Evolutionary conservation across 2,888 invertebrate genomes (phyloP).

Genomic region (Thera britannica): DNA sequence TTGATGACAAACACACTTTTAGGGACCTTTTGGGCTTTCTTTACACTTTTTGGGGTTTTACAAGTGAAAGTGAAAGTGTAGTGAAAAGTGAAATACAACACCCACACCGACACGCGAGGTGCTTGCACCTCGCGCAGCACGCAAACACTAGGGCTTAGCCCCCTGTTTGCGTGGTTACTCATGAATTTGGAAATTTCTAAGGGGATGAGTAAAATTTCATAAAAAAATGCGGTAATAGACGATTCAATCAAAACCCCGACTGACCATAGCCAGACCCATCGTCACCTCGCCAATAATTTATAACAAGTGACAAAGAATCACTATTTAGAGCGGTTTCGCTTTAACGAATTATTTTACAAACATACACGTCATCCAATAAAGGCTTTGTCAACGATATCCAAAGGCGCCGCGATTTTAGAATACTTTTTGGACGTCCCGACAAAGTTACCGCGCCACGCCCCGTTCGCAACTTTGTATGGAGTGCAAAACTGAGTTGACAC

Average conservation of each 20-base stretch:
- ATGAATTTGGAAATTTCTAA: too few relatives aligned
- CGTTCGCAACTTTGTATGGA: slow-evolving; percentile 29
- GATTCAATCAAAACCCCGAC: slow-evolving; percentile 2
- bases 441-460: slow-evolving; percentile 65
- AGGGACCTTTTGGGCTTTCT: too few relatives aligned
- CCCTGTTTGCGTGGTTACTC: too few relatives aligned
- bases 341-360: slow-evolving; percentile 50
- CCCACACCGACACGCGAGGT: too few relatives aligned
- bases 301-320: slow-evolving; percentile 26
- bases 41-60: too few relatives aligned
- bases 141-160: too few relatives aligned
- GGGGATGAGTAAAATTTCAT: too few relatives aligned
- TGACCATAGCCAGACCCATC: slow-evolving; percentile 23
- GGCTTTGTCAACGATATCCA: slow-evolving; percentile 45
- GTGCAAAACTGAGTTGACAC: slow-evolving; percentile 31
- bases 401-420: slow-evolving; percentile 27
- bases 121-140: too few relatives aligned
- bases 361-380: slow-evolving; percentile 53
- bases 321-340: slow-evolving; percentile 39
- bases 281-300: slow-evolving; percentile 33
- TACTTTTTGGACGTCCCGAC: slow-evolving; percentile 45
- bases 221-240: background rate
- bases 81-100: too few relatives aligned
- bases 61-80: too few relatives aligned
- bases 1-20: too few relatives aligned